Evolutionary conservation across 2,113 vertebrate genomes (phyloP), one percentile per base, ranked within the genome.

Genomic region (Melanotaenia duboulayi): DNA sequence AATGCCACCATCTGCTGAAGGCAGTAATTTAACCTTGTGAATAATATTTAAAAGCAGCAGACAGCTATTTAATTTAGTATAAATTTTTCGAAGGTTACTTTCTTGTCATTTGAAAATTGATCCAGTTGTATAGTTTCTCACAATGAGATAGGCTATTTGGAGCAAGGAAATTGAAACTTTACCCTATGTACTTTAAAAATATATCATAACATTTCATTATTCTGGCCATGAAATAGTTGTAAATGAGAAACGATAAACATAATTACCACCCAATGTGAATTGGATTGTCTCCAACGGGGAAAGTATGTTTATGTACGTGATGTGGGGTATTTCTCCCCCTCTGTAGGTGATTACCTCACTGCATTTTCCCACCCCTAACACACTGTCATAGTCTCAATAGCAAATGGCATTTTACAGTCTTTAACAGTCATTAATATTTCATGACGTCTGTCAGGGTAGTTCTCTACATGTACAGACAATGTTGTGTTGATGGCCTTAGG

Each of bases 371-470:
- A 13, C 5, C 50, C 17, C 11, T 0, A 12, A 76, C 71, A 73
- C 58, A 58, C n/a, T 20, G 44, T 2, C 39, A 44, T 40, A 46
- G 46, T 76, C 80, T 65, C 71, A 63, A 55, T 57, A 60, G 67
- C 71, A 44, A 57, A 65, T 28, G 50, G 23, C 32, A 32, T 64
- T 80, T 76, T 57, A 76, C 72, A 66, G 65, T 57, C 52, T 74
- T 25, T 70, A 72, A 66, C 76, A 54, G 42, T 79, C 82, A 87
- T 91, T 78, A 91, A 90, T 89, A 78, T 90, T 89, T 88, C 68
- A 86, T 80, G 49, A 25, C 64, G 37, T 75, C 74, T 81, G 74
- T 76, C 74, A 76, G 77, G 9, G 60, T 75, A 69, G 70, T 51
- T 78, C 20, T 39, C 24, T 11, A 5, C 62, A 61, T 48, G 24